A percentile compares a stretch with the other conserved stretches of the same genome.
phyloP scores from a whole-genome alignment of 2,888 invertebrate genomes.

The Smittia sp. region DNA sequence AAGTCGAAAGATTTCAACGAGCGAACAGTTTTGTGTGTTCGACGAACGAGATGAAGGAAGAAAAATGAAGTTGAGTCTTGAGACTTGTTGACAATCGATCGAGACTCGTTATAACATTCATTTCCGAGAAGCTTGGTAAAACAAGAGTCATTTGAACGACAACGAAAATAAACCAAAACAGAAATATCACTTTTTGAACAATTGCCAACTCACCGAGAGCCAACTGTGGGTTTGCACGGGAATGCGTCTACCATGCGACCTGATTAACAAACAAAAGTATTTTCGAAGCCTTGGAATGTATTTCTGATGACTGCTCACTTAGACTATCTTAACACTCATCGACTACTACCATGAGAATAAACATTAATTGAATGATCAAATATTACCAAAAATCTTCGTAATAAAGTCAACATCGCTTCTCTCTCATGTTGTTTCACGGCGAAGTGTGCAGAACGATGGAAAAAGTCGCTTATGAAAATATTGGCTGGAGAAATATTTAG shows the following conservation, averaged over 20 bases:
- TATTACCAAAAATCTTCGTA: conserved; percentile 27
- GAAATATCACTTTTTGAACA: conserved; percentile 14
- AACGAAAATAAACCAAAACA: conserved; percentile 4
- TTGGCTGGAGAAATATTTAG: neutral
- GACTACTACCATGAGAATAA: conserved; percentile 40
- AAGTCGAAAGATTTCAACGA: conserved; percentile 34
- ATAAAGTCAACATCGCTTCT: conserved; percentile 34
- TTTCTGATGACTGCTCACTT: neutral
- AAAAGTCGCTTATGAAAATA: neutral
- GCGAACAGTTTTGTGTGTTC: neutral
- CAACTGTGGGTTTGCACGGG: neutral
- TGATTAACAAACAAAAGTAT: conserved; percentile 14
- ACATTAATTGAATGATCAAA: conserved; percentile 38
- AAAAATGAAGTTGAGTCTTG: conserved; percentile 2
- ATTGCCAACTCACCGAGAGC: conserved; percentile 23
- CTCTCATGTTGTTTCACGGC: neutral
- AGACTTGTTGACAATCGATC: conserved; percentile 41
- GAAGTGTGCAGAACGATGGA: conserved; percentile 29
- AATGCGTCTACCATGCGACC: neutral
- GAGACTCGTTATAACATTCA: conserved; percentile 34
- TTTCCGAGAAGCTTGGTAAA: conserved; percentile 27
- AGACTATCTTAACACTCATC: conserved; percentile 37
- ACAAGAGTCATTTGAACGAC: conserved; percentile 5
- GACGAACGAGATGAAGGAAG: neutral
- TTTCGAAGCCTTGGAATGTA: neutral